Evolutionary conservation across 1,140 invertebrate species (phyloP).

Genomic region (Thaumatotibia leucotreta): DNA sequence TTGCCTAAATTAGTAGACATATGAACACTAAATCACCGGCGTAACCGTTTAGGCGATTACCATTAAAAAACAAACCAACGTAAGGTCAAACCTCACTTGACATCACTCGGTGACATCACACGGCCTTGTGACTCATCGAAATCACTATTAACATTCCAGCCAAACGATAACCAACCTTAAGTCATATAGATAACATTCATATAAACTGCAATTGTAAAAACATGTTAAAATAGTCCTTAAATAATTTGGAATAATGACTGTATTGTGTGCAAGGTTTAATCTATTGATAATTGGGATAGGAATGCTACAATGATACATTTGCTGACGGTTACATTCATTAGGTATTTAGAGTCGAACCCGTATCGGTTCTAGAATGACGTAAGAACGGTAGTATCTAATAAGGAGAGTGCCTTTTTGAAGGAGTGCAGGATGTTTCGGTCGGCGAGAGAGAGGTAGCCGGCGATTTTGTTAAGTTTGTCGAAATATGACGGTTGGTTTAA

Average conservation of each 20-base stretch:
- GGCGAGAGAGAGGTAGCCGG: not conserved
- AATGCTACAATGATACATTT: not conserved
- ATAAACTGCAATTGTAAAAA: not conserved
- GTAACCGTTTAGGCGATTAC: not conserved
- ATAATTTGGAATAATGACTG: not conserved
- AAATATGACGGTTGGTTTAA: too few relatives aligned
- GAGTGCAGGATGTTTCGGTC: not conserved
- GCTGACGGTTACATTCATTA: not conserved
- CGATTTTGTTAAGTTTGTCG: not conserved
- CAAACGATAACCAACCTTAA: not conserved
- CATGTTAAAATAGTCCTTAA: not conserved
- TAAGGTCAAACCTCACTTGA: constrained; percentile 45
- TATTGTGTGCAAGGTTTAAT: not conserved
- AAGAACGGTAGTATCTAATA: not conserved
- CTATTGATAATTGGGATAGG: not conserved
- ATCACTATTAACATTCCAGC: not conserved
- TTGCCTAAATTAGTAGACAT: too few relatives aligned
- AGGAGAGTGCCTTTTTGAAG: not conserved
- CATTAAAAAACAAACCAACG: not conserved
- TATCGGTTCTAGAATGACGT: not conserved
- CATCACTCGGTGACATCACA: constrained; percentile 56
- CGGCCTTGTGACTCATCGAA: constrained; percentile 51
- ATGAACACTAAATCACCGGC: not conserved
- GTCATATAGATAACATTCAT: not conserved
- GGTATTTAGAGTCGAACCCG: not conserved